Percentiles rank a stretch among this genome's conserved stretches.
phyloP scores from a whole-genome alignment of 2,888 invertebrate species.

The Drosophila anomelani region DNA sequence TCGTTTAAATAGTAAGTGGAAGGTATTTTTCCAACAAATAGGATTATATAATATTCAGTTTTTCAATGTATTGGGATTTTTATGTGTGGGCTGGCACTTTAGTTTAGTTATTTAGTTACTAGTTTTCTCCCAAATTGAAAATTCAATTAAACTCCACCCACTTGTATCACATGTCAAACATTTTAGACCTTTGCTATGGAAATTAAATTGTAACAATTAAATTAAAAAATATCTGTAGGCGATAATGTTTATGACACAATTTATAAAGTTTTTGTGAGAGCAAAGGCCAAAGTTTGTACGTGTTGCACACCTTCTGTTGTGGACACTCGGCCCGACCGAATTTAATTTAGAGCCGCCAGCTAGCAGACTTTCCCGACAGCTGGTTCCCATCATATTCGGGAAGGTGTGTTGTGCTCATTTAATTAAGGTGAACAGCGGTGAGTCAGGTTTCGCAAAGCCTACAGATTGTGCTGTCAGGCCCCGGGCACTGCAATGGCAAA shows the following conservation, averaged over 20 bases:
- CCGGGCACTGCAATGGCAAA: slow-evolving; percentile 49
- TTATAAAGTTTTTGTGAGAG: slow-evolving; percentile 6
- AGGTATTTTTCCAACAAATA: neutral
- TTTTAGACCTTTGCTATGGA: neutral
- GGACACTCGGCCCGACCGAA: slow-evolving; percentile 8
- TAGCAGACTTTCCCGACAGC: slow-evolving; percentile 70
- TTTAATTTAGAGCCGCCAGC: slow-evolving; percentile 35
- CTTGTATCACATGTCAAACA: neutral
- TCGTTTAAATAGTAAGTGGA: neutral
- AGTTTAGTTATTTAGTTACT: neutral
- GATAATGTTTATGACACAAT: slow-evolving; percentile 2
- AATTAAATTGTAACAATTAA: slow-evolving; percentile 1
- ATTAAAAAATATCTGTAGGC: slow-evolving; percentile 4
- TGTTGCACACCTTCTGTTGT: slow-evolving; percentile 18
- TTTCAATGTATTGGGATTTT: too few species aligned
- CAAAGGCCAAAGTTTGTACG: slow-evolving; percentile 21
- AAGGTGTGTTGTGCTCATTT: slow-evolving; percentile 53
- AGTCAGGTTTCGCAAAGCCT: slow-evolving; percentile 50
- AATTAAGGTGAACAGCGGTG: slow-evolving; percentile 53
- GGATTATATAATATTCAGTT: too few species aligned
- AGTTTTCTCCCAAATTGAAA: neutral
- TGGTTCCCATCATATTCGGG: slow-evolving; percentile 31
- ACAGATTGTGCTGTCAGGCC: slow-evolving; percentile 11
- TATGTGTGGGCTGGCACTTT: neutral
- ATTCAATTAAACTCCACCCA: neutral